These are phyloP conservation scores for Meda fulgida DNA, from an alignment of 2,797 vertebrate genomes.

Conservation along the genomic window DNA sequence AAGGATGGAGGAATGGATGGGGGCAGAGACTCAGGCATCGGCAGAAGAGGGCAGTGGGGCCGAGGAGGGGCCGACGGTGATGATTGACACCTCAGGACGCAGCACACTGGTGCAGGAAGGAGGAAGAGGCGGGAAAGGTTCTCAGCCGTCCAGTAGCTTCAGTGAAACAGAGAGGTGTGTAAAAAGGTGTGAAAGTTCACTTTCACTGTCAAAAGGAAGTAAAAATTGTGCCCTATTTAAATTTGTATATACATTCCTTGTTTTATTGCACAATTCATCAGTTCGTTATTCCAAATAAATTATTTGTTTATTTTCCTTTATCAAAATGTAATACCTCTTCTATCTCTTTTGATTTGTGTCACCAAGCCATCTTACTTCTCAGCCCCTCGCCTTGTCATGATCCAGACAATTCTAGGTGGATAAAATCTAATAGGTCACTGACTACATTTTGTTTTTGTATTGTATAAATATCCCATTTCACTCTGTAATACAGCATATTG, in stretches of 20 bases:
- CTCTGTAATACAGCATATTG: background rate
- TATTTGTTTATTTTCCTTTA: background rate
- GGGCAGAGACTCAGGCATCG: slow-evolving; percentile 85
- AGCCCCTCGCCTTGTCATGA: background rate
- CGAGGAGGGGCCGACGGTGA: slow-evolving; percentile 90
- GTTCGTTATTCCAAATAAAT: background rate
- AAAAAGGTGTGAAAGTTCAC: slow-evolving; percentile 17
- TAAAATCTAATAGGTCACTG: background rate
- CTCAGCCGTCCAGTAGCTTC: slow-evolving; percentile 89
- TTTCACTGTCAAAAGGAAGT: background rate
- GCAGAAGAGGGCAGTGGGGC: slow-evolving; percentile 88
- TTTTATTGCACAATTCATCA: background rate
- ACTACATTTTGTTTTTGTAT: background rate
- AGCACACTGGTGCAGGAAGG: slow-evolving; percentile 83
- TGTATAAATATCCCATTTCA: background rate
- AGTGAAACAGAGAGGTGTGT: slow-evolving; percentile 87
- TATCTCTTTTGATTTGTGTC: background rate
- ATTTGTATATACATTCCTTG: background rate
- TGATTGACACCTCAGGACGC: slow-evolving; percentile 92
- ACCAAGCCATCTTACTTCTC: background rate
- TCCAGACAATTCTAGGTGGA: background rate
- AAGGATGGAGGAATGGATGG: slow-evolving; percentile 92
- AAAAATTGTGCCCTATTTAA: background rate
- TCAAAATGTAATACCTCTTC: background rate
- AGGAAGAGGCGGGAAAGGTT: slow-evolving; percentile 80